Conservation (phyloP, 2,113 vertebrate species). For the Eulemur rufifrons region DNA sequence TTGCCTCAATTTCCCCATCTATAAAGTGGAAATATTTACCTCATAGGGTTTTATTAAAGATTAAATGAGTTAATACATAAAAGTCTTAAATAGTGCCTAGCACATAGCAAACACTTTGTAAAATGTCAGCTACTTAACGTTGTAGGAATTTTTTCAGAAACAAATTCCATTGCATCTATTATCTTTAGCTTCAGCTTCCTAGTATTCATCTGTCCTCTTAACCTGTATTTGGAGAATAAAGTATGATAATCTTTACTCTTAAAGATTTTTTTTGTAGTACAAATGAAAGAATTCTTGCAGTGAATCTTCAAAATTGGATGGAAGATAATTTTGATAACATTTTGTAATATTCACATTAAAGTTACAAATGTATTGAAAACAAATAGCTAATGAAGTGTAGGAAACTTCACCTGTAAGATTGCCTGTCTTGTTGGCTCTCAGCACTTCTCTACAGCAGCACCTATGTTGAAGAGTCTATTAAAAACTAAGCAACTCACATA, state of each 20-base stretch:
- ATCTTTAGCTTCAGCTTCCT: not conserved
- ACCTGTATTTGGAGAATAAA: not conserved
- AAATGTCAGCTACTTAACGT: not conserved
- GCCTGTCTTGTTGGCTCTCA: not conserved
- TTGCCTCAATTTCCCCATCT: not conserved
- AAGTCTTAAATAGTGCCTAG: no score
- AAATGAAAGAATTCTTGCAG: not conserved
- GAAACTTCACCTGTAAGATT: not conserved
- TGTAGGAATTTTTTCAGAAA: not conserved
- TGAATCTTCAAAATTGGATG: not conserved
- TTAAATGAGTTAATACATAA: not conserved
- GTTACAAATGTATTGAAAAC: not conserved
- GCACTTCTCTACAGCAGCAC: not conserved
- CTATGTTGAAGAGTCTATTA: not conserved
- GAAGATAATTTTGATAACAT: not conserved
- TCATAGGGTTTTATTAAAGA: not conserved
- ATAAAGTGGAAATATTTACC: not conserved
- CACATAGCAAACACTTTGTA: no score
- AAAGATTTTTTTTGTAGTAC: not conserved
- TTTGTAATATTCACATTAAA: not conserved
- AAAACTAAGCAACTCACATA: no score
- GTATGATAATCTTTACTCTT: not conserved
- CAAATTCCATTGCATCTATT: rapidly evolving
- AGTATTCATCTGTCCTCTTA: not conserved
- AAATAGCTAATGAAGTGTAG: not conserved